These are phyloP conservation scores for Miniopterus natalensis DNA, from an alignment of 2,113 vertebrate species.

Conservation along the genomic window DNA sequence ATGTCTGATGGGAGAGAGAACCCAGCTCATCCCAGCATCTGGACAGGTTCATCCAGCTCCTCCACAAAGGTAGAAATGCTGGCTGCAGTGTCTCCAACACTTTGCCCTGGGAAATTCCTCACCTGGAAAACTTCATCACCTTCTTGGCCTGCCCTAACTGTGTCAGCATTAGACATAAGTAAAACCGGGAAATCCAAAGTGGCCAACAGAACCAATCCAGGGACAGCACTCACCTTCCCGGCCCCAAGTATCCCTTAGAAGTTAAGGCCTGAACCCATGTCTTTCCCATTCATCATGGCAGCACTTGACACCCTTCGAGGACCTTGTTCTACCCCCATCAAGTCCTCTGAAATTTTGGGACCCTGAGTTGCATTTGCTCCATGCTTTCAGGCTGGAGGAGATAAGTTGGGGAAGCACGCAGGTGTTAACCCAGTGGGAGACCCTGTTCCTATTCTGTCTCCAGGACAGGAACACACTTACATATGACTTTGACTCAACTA, in stretches of 20 bases:
- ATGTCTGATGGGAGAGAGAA: accelerated
- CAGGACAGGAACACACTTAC: background rate
- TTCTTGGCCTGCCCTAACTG: accelerated
- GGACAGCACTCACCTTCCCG: background rate
- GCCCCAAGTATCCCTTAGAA: background rate
- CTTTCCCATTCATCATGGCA: accelerated
- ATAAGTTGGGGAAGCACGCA: background rate
- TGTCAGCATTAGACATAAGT: background rate
- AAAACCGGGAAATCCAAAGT: too few relatives aligned
- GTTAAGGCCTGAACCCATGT: background rate
- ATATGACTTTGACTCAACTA: background rate
- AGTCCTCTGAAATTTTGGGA: too few relatives aligned
- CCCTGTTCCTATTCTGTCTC: background rate
- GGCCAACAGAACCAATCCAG: too few relatives aligned
- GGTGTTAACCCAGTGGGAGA: background rate
- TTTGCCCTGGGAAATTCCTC: background rate
- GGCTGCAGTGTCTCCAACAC: accelerated
- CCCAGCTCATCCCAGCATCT: accelerated
- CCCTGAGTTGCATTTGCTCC: background rate
- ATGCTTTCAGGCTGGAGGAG: background rate
- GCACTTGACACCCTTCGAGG: too few relatives aligned
- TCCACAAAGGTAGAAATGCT: accelerated
- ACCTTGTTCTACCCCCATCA: too few relatives aligned
- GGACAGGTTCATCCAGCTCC: accelerated
- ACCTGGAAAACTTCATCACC: too few relatives aligned